Conservation (phyloP, 2,797 vertebrate species). For the Microctenopoma steveboyesi region DNA sequence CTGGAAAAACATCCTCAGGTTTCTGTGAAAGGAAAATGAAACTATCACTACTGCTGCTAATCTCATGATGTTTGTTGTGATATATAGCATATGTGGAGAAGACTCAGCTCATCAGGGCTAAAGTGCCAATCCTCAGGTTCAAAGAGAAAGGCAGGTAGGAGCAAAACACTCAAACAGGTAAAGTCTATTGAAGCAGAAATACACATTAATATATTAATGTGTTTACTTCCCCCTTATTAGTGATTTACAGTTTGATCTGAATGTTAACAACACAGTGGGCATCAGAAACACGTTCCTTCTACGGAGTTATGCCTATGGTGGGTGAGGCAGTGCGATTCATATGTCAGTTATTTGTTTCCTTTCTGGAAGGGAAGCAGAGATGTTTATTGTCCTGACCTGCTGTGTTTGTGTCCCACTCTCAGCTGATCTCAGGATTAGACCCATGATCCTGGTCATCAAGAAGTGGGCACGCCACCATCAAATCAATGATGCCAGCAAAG, state of each 20-base stretch:
- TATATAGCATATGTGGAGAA: slow-evolving; percentile 86
- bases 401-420: slow-evolving; percentile 46
- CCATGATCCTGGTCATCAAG: slow-evolving; percentile 93
- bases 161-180: neutral
- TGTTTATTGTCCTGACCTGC: neutral
- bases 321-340: slow-evolving; percentile 61
- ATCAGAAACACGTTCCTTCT: slow-evolving; percentile 99
- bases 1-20: slow-evolving; percentile 11
- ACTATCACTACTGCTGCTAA: neutral
- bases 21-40: slow-evolving; percentile 25
- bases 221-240: slow-evolving; percentile 69
- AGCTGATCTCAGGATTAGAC: slow-evolving; percentile 94
- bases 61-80: slow-evolving; percentile 29
- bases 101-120: slow-evolving; percentile 93
- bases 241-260: slow-evolving; percentile 96
- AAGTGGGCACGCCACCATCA: slow-evolving; percentile 92
- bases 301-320: slow-evolving; percentile 92
- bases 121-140: slow-evolving; percentile 98
- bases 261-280: slow-evolving; percentile 96
- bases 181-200: slow-evolving; percentile 7
- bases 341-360: neutral
- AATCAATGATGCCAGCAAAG: slow-evolving; percentile 97
- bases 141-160: slow-evolving; percentile 93
- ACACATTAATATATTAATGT: neutral
- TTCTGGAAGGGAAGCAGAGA: neutral